Evolutionary conservation across 1,140 invertebrate species (phyloP), one percentile per base, ranked within the genome.

Genomic region (Monomorium pharaonis): DNA sequence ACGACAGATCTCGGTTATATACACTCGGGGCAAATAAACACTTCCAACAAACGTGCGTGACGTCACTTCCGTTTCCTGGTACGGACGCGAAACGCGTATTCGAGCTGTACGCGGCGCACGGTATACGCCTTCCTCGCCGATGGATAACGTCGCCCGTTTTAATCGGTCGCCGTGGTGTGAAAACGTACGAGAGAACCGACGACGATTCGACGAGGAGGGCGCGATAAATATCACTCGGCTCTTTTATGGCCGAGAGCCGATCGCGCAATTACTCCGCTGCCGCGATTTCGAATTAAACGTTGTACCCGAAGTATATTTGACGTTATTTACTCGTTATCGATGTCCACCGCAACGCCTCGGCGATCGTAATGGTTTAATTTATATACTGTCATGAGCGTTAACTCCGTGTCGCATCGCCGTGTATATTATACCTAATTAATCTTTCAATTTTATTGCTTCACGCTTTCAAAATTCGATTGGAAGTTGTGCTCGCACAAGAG

Each of bases 1-100:
- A 74, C 67, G 78, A 74, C 67, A 74, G 78, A 83, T 83, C 78
- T 58, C 78, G 78, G 78, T 85, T 56, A 83, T 81, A 72, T 81
- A 72, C 65, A 27, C 86, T 14, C 42, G 65, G 81, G 86, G 78
- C 90, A 90, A 90, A 86, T 87, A 88, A 91, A 91, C 90, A 87
- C 86, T 89, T 88, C 84, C 80, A 89, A 88, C 86, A 89, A 91
- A 86, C 86, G 83, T 47, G 47, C 33, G 63, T 92, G 92, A 92
- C 91, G 92, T 92, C 92, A 92, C 88, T 92, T 92, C 91, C 92
- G 92, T 92, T 92, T 92, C 91, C 92, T 90, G 90, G 88, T 91
- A 86, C 85, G 75, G 60, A 77, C 80, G 80, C 62, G 78, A 81
- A 72, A 75, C 75, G 67, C 56, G 84, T 54, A 30, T 44, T 54